phyloP scores from a whole-genome alignment of 2,113 vertebrate species.

The Clarias gariepinus region DNA sequence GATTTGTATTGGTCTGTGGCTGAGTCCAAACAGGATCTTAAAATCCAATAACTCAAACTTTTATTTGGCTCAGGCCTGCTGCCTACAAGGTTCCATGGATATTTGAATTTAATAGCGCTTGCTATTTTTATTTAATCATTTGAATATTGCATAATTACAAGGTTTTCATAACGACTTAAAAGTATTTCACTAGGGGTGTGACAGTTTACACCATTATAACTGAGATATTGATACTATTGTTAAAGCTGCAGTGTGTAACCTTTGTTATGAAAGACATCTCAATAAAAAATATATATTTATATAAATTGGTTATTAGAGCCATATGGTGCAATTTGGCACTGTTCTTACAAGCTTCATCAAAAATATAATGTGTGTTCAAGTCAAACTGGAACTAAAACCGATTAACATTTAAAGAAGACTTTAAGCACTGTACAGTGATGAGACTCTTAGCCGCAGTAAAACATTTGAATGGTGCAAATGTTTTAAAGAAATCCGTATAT shows the following conservation, averaged over 20 bases:
- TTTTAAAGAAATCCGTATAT: too few species aligned
- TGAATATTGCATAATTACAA: constrained; percentile 10
- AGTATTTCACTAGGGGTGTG: not conserved
- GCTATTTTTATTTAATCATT: not conserved
- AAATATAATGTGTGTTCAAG: too few species aligned
- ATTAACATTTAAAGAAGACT: too few species aligned
- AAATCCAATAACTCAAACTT: constrained; percentile 19
- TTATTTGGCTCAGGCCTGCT: constrained; percentile 1
- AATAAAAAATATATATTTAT: not conserved
- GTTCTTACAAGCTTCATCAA: not conserved
- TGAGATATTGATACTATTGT: not conserved
- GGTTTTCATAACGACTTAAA: not conserved
- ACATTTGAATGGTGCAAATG: too few species aligned
- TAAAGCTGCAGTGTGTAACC: constrained; percentile 6
- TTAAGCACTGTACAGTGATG: too few species aligned
- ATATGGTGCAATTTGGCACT: not conserved
- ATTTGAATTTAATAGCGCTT: not conserved
- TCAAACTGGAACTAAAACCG: too few species aligned
- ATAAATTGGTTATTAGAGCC: not conserved
- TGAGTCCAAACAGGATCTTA: not conserved
- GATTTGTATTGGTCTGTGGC: constrained; percentile 30
- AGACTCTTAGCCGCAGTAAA: too few species aligned
- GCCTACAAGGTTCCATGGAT: not conserved
- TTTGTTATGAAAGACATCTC: not conserved
- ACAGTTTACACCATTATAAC: not conserved